Conservation (phyloP, 2,797 vertebrate genomes). For the Cynopterus sphinx region DNA sequence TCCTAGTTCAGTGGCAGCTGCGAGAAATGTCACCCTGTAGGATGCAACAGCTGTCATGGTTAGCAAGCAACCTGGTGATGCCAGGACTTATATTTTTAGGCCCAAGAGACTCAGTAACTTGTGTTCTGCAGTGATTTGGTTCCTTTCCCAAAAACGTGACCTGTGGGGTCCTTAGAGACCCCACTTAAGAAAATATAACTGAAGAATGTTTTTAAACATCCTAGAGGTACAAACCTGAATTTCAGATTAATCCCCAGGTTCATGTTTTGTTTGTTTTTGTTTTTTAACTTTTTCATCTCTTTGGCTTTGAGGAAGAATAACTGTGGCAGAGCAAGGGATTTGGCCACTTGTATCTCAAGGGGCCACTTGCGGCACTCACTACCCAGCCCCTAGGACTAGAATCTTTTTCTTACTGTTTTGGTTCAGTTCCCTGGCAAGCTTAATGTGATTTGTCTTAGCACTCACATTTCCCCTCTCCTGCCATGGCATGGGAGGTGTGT, state of each 20-base stretch:
- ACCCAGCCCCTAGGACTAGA: background rate
- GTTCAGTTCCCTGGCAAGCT: background rate
- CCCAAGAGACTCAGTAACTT: background rate
- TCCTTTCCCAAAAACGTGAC: background rate
- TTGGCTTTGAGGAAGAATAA: background rate
- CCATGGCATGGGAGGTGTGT: background rate
- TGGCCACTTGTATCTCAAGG: background rate
- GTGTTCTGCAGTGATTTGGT: background rate
- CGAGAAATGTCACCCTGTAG: constrained; percentile 17
- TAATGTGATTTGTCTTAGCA: background rate
- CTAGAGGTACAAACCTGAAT: background rate
- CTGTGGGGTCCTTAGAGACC: background rate
- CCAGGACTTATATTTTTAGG: constrained; percentile 7
- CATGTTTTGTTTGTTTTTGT: too few relatives aligned
- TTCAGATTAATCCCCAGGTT: background rate
- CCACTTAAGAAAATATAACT: background rate
- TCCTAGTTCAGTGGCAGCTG: background rate
- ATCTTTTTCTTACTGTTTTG: background rate
- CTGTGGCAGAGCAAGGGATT: background rate
- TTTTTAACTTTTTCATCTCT: background rate
- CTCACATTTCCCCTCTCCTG: background rate
- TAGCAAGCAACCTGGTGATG: constrained; percentile 1
- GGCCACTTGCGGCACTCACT: background rate
- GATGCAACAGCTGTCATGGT: background rate
- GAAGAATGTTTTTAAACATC: background rate